Percentiles rank a stretch among this genome's conserved stretches.
phyloP scores from a whole-genome alignment of 2,797 vertebrate species.

The Kryptolebias ocellatus region DNA sequence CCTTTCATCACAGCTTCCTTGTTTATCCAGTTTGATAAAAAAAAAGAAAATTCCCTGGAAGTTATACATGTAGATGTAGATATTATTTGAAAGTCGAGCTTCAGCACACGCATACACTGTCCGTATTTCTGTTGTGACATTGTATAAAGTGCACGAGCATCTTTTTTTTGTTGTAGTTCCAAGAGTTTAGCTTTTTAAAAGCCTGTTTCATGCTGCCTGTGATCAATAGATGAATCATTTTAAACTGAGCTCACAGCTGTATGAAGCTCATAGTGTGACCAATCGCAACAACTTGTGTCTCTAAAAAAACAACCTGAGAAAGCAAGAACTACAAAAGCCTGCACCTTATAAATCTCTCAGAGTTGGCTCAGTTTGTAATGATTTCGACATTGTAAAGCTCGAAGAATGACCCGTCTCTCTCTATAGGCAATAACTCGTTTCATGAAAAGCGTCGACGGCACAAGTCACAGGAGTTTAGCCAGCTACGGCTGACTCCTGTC shows the following conservation, averaged over 20 bases:
- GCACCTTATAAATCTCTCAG: not conserved
- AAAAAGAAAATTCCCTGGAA: not conserved
- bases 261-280: not conserved
- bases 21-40: no score
- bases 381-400: constrained; percentile 5
- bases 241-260: not conserved
- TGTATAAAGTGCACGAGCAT: not conserved
- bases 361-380: not conserved
- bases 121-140: no score
- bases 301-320: not conserved
- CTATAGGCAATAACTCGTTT: constrained; percentile 10
- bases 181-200: not conserved
- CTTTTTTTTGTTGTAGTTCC: not conserved
- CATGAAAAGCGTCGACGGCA: constrained; percentile 6
- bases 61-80: no score
- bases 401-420: constrained; percentile 8
- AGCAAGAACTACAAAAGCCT: not conserved
- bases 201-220: not conserved
- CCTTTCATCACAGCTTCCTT: not conserved
- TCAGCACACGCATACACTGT: not conserved
- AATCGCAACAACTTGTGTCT: not conserved
- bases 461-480: constrained; percentile 10
- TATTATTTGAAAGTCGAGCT: not conserved
- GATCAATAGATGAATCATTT: constrained; percentile 8
- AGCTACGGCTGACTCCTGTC: constrained; percentile 14